These are phyloP conservation scores for Aurelia aurita DNA, from an alignment of 30 jellyfish, hydroid and myxozoan species.

Conservation along the genomic window DNA sequence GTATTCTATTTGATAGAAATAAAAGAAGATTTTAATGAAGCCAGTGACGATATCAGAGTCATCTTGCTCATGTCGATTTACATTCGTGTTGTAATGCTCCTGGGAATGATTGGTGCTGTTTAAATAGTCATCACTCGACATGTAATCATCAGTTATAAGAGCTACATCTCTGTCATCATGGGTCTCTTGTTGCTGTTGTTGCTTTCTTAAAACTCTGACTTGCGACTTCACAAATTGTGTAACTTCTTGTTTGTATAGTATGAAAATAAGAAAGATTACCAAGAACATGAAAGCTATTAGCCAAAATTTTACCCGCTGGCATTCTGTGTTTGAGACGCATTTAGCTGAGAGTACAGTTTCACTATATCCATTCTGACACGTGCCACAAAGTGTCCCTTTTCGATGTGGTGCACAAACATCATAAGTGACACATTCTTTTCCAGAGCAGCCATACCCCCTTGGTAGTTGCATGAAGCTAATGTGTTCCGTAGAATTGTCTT, in stretches of 20 bases:
- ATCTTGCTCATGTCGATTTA: background rate
- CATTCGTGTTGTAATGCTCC: background rate
- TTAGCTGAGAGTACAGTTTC: background rate
- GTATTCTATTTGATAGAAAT: slow-evolving; percentile 49
- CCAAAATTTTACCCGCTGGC: background rate
- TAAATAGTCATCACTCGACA: background rate
- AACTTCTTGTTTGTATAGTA: background rate
- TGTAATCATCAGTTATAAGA: background rate
- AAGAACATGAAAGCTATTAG: background rate
- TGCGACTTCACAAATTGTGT: background rate
- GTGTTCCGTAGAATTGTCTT: background rate
- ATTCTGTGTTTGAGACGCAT: background rate
- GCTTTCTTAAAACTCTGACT: background rate
- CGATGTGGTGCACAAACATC: background rate
- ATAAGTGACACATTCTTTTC: background rate
- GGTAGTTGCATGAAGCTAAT: background rate
- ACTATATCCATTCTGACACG: background rate
- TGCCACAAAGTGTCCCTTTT: background rate
- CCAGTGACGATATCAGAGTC: slow-evolving; percentile 6
- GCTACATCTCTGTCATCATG: too few species aligned
- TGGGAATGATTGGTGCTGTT: background rate
- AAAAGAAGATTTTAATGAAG: slow-evolving; percentile 34
- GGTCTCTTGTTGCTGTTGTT: background rate
- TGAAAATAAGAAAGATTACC: background rate
- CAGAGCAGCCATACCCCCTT: slow-evolving; percentile 2